Conservation (phyloP, 2,113 vertebrate species). For the Poecilia latipinna region DNA sequence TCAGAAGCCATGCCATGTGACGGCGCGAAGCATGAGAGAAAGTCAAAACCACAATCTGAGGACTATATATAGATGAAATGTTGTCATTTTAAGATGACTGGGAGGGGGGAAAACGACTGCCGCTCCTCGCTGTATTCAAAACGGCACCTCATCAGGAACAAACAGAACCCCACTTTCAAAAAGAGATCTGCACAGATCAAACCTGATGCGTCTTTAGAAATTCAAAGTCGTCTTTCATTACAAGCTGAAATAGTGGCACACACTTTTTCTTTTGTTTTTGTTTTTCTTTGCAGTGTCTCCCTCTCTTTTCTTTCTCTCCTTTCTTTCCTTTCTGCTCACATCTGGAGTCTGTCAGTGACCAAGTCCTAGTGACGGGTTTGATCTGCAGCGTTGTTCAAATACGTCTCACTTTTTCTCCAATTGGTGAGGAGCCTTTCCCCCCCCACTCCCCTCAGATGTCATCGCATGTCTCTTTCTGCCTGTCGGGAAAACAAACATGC, state of each 20-base stretch:
- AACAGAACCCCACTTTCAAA: conserved; percentile 55
- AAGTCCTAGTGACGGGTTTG: conserved; percentile 50
- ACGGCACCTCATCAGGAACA: conserved; percentile 69
- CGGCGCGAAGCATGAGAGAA: conserved; percentile 63
- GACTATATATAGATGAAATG: conserved; percentile 85
- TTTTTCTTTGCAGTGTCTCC: conserved; percentile 27
- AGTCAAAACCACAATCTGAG: conserved; percentile 79
- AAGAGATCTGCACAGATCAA: conserved; percentile 56
- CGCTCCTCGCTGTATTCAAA: conserved; percentile 66
- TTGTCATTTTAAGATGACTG: conserved; percentile 79
- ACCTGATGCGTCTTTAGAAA: conserved; percentile 59
- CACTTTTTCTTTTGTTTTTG: conserved; percentile 10
- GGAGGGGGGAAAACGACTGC: conserved; percentile 55
- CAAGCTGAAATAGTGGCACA: conserved; percentile 48
- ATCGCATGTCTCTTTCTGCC: conserved; percentile 53
- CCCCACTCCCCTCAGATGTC: conserved; percentile 24
- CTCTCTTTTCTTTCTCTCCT: conserved; percentile 30
- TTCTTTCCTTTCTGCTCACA: conserved; percentile 30
- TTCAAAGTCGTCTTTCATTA: conserved; percentile 57
- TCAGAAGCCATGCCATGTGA: conserved; percentile 78
- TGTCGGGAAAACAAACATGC: conserved; percentile 67
- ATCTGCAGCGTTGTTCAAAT: conserved; percentile 63
- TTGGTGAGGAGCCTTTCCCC: conserved; percentile 41
- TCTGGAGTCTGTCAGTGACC: conserved; percentile 66
- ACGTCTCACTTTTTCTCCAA: conserved; percentile 52